Base-by-base conservation (phyloP, 1,140 invertebrate genomes). In the Cydia fagiglandana region DNA sequence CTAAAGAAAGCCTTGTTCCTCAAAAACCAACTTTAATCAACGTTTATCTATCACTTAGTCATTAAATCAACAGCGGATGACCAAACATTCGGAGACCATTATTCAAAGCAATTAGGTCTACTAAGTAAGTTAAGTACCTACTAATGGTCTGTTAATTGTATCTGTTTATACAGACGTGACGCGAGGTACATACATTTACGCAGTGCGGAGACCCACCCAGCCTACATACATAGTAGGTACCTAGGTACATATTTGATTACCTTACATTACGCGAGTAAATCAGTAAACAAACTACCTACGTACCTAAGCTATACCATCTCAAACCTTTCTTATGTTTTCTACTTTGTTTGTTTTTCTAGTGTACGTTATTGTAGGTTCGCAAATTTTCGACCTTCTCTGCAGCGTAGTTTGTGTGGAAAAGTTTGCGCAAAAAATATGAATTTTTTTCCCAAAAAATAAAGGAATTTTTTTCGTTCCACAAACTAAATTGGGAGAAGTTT, bases 171-270 rank as follows among this genome's bases (percentile, higher is more conserved):
- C 53, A 56, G 53, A 56, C 15, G 53, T 56, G 45, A 56, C 24
- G n/a, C n/a, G n/a, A n/a, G 15, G 56, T 61, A 61, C 20, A 20
- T 61, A 61, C 17, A 61, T 61, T 61, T 61, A 61, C 56, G 20
- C 17, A 61, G 56, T 24, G 53, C 53, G n/a, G 53, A 61, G 50
- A n/a, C 50, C 20, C 53, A n/a, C 53, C 53, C 56, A 61, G n/a
- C 50, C n/a, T n/a, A 53, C n/a, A 0, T 17, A 53, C 50, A 6
- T n/a, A 61, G 56, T 61, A 24, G 24, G 24, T 24, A 24, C 24
- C 24, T 24, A 24, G 24, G 24, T 24, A 24, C 24, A 0, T 24
- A 61, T 24, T 24, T 12, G 0, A 17, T 56, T 56, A 56, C 53
- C 15, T 4, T 56, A 56, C 17, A 56, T 56, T 56, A 61, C 56